These are phyloP conservation scores for Caenorhabditis wallacei DNA, from an alignment of 2,888 invertebrate genomes.

Conservation along the genomic window DNA sequence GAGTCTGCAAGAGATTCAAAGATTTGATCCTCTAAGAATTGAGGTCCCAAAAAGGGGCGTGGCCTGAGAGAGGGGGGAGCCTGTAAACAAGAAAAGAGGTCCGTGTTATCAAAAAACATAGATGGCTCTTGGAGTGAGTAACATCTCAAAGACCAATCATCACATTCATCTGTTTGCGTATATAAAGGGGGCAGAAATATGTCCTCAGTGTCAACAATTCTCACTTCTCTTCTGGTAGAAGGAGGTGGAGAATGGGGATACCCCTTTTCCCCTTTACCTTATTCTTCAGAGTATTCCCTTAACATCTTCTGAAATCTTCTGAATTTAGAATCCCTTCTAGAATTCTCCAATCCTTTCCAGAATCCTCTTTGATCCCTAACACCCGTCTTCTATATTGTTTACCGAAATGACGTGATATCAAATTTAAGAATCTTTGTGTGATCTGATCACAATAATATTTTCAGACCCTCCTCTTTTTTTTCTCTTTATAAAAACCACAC, in stretches of 20 bases:
- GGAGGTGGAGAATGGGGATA: conserved; percentile 1
- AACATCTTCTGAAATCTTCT: neutral
- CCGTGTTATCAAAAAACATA: conserved; percentile 31
- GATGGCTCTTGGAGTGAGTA: conserved; percentile 29
- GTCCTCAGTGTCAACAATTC: conserved; percentile 33
- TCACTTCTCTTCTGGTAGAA: neutral
- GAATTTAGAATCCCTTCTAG: neutral
- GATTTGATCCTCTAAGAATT: conserved; percentile 10
- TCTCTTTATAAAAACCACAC: neutral
- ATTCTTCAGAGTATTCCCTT: neutral
- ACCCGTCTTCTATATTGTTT: neutral
- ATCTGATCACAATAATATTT: neutral
- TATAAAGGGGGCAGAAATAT: conserved; percentile 31
- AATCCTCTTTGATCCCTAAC: neutral
- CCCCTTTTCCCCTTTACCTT: conserved; percentile 4
- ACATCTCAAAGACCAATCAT: conserved; percentile 42
- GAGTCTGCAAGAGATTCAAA: neutral
- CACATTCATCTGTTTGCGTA: conserved; percentile 24
- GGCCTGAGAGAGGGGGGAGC: too few relatives aligned
- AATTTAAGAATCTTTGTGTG: neutral
- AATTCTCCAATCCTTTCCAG: neutral
- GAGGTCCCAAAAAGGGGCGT: conserved; percentile 39
- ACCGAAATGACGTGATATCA: neutral
- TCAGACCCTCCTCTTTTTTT: neutral
- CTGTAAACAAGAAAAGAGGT: conserved; percentile 26